Base-by-base conservation (phyloP, 1,140 invertebrate species). In the Drosophila ambigua region DNA sequence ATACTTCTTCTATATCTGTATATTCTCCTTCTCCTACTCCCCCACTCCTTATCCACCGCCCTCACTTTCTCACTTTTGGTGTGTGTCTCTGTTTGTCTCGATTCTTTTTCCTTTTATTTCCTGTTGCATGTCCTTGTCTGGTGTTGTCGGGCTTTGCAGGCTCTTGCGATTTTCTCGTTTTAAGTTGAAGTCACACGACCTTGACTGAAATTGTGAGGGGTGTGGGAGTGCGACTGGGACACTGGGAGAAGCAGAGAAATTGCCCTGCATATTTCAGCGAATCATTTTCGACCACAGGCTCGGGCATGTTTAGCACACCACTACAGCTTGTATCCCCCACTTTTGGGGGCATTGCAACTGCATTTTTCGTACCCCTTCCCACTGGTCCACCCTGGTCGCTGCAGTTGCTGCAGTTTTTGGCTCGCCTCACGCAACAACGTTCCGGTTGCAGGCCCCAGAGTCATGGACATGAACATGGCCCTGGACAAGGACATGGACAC, bases 401-500 rank as follows among this genome's bases (percentile, higher is more conserved):
- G 77, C 76, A 68, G 46, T 57, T 53, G 31, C 31, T 74, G 62
- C 69, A 79, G 43, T 79, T 79, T 79, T 73, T 79, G 55, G 28
- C 35, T 61, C 24, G 15, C 45, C 51, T 23, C 65, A 62, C 50
- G 65, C 58, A 62, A 48, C 39, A 62, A 48, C 39, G 35, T 44
- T 15, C 24, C 35, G 35, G 35, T 5, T 39, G 35, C 35, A 11
- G 13, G 41, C 39, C 64, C 64, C 65, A 35, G 41, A 35, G 41
- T 51, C 16, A 24, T 63, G 50, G 16, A 16, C 66, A 48, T 39
- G 44, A 35, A 41, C 41, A 53, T 39, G 39, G 41, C 8, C 59
- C 45, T 24, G 45, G 20, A 20, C 50, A 77, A 71, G 66, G 65
- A 68, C 64, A 69, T 68, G 72, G 39, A 54, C 39, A 58, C 28